Evolutionary conservation across 2,797 vertebrate species (phyloP).

Genomic region (Eulemur albifrons): DNA sequence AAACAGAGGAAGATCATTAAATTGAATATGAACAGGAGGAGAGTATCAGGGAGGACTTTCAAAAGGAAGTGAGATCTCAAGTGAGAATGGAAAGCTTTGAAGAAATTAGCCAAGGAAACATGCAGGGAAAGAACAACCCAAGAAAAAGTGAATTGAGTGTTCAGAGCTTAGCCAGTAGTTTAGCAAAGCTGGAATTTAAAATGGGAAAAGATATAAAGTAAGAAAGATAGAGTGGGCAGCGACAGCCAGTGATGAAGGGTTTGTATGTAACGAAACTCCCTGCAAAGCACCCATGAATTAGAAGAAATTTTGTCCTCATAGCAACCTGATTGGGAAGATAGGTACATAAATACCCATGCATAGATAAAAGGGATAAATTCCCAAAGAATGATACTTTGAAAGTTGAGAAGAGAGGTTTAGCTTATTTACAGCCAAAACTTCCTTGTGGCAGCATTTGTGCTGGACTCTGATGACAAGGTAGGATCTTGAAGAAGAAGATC

Average conservation of each 20-base stretch:
- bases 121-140: not conserved
- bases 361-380: not conserved
- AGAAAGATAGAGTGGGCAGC: not conserved
- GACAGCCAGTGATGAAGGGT: not conserved
- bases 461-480: not conserved
- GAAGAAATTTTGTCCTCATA: not conserved
- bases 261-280: not conserved
- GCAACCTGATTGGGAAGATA: not conserved
- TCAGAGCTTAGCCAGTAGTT: not conserved
- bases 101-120: not conserved
- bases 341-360: not conserved
- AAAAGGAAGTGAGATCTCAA: not conserved
- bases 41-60: not conserved
- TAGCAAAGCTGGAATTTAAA: not conserved
- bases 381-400: not conserved
- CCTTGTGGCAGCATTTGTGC: not conserved
- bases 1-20: not conserved
- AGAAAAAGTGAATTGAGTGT: not conserved
- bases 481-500: not conserved
- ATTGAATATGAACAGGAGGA: not conserved
- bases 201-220: not conserved
- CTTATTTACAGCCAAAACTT: not conserved
- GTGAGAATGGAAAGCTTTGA: not conserved
- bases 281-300: not conserved
- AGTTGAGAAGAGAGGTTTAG: not conserved